Conservation (phyloP, 2,113 vertebrate species). For the Pristiophorus japonicus region DNA sequence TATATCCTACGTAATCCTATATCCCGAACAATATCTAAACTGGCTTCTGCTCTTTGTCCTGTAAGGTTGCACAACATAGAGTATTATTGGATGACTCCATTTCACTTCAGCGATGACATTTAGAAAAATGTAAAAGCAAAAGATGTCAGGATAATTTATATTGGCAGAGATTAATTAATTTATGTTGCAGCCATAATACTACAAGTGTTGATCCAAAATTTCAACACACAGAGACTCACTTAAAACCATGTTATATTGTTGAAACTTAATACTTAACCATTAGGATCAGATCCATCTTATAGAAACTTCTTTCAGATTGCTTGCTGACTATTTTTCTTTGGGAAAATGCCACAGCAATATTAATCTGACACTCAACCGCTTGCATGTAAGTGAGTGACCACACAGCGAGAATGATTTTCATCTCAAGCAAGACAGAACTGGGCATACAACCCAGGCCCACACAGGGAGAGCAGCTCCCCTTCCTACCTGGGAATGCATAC, state of each 20-base stretch:
- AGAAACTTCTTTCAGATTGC: not conserved
- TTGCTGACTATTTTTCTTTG: not conserved
- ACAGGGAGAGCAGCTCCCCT: conserved; percentile 11
- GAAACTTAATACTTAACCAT: conserved; percentile 18
- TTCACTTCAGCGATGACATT: not conserved
- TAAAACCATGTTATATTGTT: not conserved
- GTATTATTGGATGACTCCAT: not conserved
- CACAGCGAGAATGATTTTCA: not conserved
- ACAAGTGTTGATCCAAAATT: conserved; percentile 23
- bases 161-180: conserved; percentile 9
- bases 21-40: not conserved
- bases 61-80: not conserved
- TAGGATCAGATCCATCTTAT: conserved; percentile 2
- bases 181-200: conserved; percentile 18
- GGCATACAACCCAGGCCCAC: not conserved
- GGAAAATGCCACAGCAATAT: conserved; percentile 45
- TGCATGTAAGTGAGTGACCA: conserved; percentile 15
- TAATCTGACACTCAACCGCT: conserved; percentile 43
- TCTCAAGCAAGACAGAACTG: not conserved
- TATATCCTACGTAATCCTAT: no score
- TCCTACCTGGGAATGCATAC: conserved; percentile 44
- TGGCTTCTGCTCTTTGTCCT: not conserved
- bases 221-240: not conserved
- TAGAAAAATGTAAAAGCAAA: not conserved
- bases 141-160: conserved; percentile 4